Evolutionary conservation across 2,888 invertebrate species (phyloP), one percentile per base, ranked within the genome.

Genomic region (Drosophila mettleri): DNA sequence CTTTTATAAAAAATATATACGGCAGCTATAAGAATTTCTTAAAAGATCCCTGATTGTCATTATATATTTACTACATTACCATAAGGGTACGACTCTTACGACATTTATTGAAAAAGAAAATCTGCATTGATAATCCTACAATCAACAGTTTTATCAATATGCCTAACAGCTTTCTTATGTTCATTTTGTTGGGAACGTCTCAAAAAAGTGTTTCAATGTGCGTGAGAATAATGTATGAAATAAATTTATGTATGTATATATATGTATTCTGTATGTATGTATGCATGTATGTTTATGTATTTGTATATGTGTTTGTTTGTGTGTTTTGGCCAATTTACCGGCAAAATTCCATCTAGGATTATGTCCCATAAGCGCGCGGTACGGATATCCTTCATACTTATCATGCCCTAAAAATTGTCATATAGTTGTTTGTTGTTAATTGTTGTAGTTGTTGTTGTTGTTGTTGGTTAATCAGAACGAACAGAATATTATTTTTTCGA

Each of bases 341-440:
- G 91, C 90, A 90, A 92, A 92, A 91, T 92, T 92, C 92, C 92
- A 92, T 89, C 92, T 92, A 89, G 92, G 86, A 91, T 91, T 91
- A 86, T 91, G 91, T 89, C 92, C 92, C 92, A 92, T 91, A 86
- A 90, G 92, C 84, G 91, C 89, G 86, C 92, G 92, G 89, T 92
- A 92, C 75, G 84, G 81, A 90, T 91, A 92, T 90, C 91, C 92
- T 82, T 92, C 92, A 90, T 92, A 92, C 90, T 92, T 92, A 88
- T 92, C 92, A 90, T 91, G 83, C 89, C 91, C 92, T 92, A 91
- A 83, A 90, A 81, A 79, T 90, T 87, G 70, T 76, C 81, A 78
- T 81, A 67, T 86, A 71, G 67, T 87, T 73, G 48, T 74, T 74
- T 76, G 62, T 66, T 69, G 41, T 70, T 76, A 38, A 57, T 57